Conservation (phyloP, 2,888 invertebrate genomes). For the Troides oblongomaculatus region DNA sequence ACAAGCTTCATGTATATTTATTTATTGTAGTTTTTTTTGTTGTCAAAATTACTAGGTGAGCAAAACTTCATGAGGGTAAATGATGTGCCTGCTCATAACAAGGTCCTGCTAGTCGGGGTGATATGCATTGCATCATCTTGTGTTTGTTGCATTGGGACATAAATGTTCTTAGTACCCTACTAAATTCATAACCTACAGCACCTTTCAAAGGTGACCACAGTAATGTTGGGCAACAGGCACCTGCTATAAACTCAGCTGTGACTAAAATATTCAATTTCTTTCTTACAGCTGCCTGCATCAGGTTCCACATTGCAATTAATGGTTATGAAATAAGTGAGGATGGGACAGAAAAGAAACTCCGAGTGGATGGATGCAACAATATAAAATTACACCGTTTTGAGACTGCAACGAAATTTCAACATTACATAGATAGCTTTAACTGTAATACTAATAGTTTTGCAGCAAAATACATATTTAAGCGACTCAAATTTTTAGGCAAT, state of each 20-base stretch:
- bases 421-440: conserved; percentile 95
- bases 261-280: not conserved
- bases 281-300: conserved; percentile 71
- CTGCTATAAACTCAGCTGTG: too few species aligned
- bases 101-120: too few species aligned
- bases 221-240: too few species aligned
- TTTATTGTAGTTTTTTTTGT: not conserved
- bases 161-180: too few species aligned
- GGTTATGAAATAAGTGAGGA: conserved; percentile 81
- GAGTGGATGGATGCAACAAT: conserved; percentile 91
- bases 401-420: conserved; percentile 89
- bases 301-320: conserved; percentile 91
- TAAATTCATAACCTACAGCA: too few species aligned
- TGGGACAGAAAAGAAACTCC: conserved; percentile 7
- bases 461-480: conserved; percentile 95
- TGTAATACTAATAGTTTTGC: conserved; percentile 98
- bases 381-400: conserved; percentile 91
- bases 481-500: conserved; percentile 94
- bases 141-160: too few species aligned
- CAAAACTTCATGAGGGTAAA: not conserved
- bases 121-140: too few species aligned
- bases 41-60: not conserved
- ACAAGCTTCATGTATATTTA: too few species aligned
- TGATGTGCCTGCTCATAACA: too few species aligned
- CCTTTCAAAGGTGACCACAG: too few species aligned